Base-by-base conservation (phyloP, 2,888 invertebrate species). In the Pristionchus exspectatus region DNA sequence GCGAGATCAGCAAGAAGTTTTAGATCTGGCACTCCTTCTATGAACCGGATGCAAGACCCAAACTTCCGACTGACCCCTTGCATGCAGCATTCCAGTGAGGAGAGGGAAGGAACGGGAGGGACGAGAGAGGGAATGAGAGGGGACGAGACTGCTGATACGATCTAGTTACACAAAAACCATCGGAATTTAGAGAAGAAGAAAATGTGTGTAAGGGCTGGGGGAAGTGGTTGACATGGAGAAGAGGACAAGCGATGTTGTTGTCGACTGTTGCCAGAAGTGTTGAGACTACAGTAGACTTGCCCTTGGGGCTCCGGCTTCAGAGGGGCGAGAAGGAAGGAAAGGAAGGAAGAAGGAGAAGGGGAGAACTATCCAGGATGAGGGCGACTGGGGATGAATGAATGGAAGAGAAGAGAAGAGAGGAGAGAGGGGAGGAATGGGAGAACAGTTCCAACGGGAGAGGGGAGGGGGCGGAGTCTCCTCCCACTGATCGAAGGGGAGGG, bases 1-100 rank as follows among this genome's bases (percentile, higher is more conserved):
- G 54, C 30, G 54, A 87, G 87, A 72, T 90, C 90, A 84, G 88
- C 77, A 83, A 87, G 90, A 90, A 90, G 90, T 90, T 69, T 77
- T 90, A 90, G 90, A 90, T 90, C 90, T 90, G 90, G 90, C 90
- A 89, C 54, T 66, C 84, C 66, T 59, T 50, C 77, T 72, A 85
- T 84, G 14, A 27, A 27, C 54, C 24, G 59, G 24, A 54, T 90
- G 90, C 87, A 83, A 91, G 90, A 90, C 59, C 91, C 33, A 83
- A 50, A 87, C 89, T 63, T 90, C 91, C 87, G 81, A 89, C 90
- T 90, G 90, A 89, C 89, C 87, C 44, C 38, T 44, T 44, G 21
- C 77, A 72, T 77, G 77, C 77, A 77, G 83, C 33, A 5, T 33
- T 83, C 54, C 3, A 38, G n/a, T 9, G 50, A 33, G 59, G 16